Conservation (phyloP, 1,140 invertebrate genomes). For the Brevipalpus yothersi region DNA sequence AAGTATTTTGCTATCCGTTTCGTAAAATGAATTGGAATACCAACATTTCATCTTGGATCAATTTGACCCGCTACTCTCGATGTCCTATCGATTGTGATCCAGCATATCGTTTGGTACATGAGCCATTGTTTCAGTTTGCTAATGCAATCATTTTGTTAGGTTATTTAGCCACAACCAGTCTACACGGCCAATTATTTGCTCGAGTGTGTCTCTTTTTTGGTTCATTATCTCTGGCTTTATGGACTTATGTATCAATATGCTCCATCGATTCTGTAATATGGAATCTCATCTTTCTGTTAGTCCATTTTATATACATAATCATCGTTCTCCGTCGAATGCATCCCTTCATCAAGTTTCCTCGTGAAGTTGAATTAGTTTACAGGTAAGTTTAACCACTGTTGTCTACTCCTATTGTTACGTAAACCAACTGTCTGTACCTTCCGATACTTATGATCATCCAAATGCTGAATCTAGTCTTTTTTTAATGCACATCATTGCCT, state of each 20-base stretch:
- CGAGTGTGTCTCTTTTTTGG: conserved; percentile 45
- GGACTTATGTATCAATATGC: conserved; percentile 55
- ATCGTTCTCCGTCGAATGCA: conserved; percentile 51
- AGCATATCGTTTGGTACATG: neutral
- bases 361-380: conserved; percentile 63
- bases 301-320: conserved; percentile 55
- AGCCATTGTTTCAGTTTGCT: conserved; percentile 32
- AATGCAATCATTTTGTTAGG: conserved; percentile 55
- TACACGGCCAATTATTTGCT: conserved; percentile 49
- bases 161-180: conserved; percentile 46
- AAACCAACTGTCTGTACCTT: too few relatives aligned
- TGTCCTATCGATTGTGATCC: neutral
- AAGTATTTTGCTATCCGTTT: too few relatives aligned
- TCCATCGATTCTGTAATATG: conserved; percentile 59
- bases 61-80: too few relatives aligned
- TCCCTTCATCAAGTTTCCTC: conserved; percentile 41
- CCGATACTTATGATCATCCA: too few relatives aligned
- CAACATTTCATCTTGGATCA: too few relatives aligned
- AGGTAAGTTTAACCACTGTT: neutral
- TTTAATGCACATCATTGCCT: too few relatives aligned
- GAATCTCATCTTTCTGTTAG: conserved; percentile 52
- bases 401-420: too few relatives aligned
- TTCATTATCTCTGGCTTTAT: conserved; percentile 45
- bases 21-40: too few relatives aligned
- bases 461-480: too few relatives aligned